A percentile compares a stretch with the other conserved stretches of the same genome.
Evolutionary conservation across 2,797 vertebrate genomes (phyloP).

Genomic region (Ispidina lecontei): DNA sequence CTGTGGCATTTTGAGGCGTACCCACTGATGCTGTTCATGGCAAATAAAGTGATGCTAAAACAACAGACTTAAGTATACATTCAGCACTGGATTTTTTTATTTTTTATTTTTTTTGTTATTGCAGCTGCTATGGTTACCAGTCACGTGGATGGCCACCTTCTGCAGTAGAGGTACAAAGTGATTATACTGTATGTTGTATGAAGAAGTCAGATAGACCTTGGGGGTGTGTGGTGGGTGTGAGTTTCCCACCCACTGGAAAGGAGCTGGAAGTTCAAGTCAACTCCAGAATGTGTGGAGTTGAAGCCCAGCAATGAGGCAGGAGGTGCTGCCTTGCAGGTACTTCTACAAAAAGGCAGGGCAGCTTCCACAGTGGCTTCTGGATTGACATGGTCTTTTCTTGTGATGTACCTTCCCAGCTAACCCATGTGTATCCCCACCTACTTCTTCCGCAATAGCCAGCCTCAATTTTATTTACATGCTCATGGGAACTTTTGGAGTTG

Average conservation of each 20-base stretch:
- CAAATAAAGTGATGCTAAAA: conserved; percentile 31
- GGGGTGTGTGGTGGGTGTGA: conserved; percentile 48
- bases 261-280: neutral
- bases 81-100: neutral
- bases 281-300: too few relatives aligned
- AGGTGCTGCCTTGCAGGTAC: neutral
- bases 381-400: neutral
- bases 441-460: neutral
- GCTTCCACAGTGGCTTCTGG: neutral
- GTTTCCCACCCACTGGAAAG: conserved; percentile 13
- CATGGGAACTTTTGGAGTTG: neutral
- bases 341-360: neutral
- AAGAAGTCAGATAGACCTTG: conserved; percentile 37
- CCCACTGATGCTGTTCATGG: neutral
- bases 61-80: conserved; percentile 21
- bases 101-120: conserved; percentile 1
- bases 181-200: conserved; percentile 43
- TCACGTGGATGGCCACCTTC: conserved; percentile 55
- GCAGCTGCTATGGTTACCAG: conserved; percentile 77
- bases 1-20: neutral
- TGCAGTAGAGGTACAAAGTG: conserved; percentile 32
- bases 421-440: neutral
- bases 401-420: neutral
- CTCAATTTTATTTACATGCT: neutral
- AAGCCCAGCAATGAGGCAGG: neutral